Conservation (phyloP, 2,888 invertebrate genomes). For the Neoaliturus tenellus region DNA sequence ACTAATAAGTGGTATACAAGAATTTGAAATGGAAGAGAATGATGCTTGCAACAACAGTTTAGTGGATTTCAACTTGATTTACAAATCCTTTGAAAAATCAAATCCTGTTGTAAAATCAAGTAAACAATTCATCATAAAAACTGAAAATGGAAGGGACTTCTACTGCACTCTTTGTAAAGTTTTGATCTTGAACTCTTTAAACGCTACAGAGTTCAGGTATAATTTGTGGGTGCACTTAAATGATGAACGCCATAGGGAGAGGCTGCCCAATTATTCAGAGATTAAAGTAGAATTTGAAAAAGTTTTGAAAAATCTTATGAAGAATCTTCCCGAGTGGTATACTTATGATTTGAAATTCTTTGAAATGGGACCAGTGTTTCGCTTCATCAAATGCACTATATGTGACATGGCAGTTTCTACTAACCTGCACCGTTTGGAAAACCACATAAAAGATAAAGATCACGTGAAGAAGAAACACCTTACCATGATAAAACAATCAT, state of each 20-base stretch:
- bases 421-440: neutral
- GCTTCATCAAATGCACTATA: conserved; percentile 6
- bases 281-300: neutral
- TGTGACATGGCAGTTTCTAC: conserved; percentile 4
- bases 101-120: conserved; percentile 11
- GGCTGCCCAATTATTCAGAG: neutral
- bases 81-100: neutral
- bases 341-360: neutral
- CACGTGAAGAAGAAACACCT: neutral
- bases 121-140: conserved; percentile 1
- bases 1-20: neutral
- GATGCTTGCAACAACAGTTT: neutral
- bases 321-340: neutral
- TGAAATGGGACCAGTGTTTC: neutral
- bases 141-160: neutral
- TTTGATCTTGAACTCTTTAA: neutral
- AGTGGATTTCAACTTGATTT: neutral
- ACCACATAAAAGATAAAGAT: neutral
- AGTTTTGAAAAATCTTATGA: neutral
- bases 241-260: neutral
- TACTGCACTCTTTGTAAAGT: conserved; percentile 7
- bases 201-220: neutral
- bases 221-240: conserved; percentile 16
- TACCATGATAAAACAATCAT: neutral
- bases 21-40: neutral